These are phyloP conservation scores for Pollachius pollachius DNA, from an alignment of 2,113 vertebrate species.

Conservation along the genomic window DNA sequence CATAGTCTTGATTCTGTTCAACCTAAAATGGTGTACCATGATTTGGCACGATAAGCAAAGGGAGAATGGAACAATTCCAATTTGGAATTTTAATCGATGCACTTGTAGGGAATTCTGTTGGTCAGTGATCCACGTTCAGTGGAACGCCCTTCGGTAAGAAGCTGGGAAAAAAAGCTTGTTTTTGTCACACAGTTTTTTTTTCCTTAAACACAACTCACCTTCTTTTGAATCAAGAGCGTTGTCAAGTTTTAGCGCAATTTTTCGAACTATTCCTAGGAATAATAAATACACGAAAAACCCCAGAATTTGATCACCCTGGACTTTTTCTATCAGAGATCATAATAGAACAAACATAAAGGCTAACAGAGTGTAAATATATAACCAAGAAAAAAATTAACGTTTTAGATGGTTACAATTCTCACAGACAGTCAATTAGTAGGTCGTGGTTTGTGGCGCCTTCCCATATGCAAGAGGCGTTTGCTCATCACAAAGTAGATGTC, in stretches of 20 bases:
- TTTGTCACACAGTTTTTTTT: constrained; percentile 31
- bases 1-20: constrained; percentile 63
- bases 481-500: constrained; percentile 60
- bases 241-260: constrained; percentile 97
- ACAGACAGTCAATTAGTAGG: constrained; percentile 72
- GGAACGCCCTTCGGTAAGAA: constrained; percentile 85
- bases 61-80: constrained; percentile 99
- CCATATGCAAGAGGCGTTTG: constrained; percentile 63
- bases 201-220: constrained; percentile 84
- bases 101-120: constrained; percentile 96
- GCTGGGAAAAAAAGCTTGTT: constrained; percentile 70
- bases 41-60: constrained; percentile 96
- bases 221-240: constrained; percentile 85
- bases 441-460: constrained; percentile 68
- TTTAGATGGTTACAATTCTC: constrained; percentile 75
- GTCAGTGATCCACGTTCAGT: constrained; percentile 84
- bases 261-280: constrained; percentile 99
- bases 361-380: constrained; percentile 60
- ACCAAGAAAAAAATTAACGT: constrained; percentile 76
- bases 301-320: constrained; percentile 97
- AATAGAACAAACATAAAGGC: constrained; percentile 83
- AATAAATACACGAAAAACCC: constrained; percentile 99
- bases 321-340: constrained; percentile 86
- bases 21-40: constrained; percentile 81
- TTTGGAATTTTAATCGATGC: constrained; percentile 95